Evolutionary conservation across 1,140 invertebrate genomes (phyloP).

Genomic region (Drosophila seguyi): DNA sequence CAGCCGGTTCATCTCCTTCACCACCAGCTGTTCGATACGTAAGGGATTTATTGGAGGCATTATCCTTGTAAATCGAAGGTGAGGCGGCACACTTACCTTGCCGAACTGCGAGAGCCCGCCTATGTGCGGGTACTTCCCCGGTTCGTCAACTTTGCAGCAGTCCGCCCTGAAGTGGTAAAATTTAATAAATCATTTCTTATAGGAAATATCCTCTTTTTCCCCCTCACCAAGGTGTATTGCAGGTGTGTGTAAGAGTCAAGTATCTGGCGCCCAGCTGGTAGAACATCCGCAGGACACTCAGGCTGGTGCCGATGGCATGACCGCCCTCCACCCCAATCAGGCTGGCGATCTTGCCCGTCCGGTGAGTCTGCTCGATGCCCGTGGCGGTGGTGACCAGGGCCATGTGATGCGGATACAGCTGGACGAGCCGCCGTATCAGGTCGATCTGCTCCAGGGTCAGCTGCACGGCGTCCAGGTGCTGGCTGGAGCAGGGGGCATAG

Average conservation of each 20-base stretch:
- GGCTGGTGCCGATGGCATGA: constrained; percentile 93
- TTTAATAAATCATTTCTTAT: no score
- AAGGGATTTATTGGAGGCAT: background rate
- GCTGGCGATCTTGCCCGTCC: constrained; percentile 88
- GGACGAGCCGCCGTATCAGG: constrained; percentile 92
- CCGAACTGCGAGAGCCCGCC: constrained; percentile 91
- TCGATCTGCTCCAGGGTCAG: constrained; percentile 95
- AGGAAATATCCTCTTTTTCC: no score
- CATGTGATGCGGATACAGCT: constrained; percentile 92
- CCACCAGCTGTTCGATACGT: constrained; percentile 88
- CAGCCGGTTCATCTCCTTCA: constrained; percentile 93
- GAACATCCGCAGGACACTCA: constrained; percentile 92
- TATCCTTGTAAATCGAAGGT: background rate
- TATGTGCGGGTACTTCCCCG: constrained; percentile 89
- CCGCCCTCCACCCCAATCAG: constrained; percentile 94
- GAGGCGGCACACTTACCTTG: constrained; percentile 87
- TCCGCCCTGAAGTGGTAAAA: constrained; percentile 87
- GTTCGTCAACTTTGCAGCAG: constrained; percentile 89
- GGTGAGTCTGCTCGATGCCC: constrained; percentile 89
- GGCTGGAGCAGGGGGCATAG: constrained; percentile 93
- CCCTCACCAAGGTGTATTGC: constrained; percentile 94
- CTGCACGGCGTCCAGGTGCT: constrained; percentile 93
- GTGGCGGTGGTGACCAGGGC: constrained; percentile 90
- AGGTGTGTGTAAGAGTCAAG: constrained; percentile 94
- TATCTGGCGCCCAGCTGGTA: constrained; percentile 94